Base-by-base conservation (phyloP, 1,140 invertebrate genomes). In the Eulimnadia texana region DNA sequence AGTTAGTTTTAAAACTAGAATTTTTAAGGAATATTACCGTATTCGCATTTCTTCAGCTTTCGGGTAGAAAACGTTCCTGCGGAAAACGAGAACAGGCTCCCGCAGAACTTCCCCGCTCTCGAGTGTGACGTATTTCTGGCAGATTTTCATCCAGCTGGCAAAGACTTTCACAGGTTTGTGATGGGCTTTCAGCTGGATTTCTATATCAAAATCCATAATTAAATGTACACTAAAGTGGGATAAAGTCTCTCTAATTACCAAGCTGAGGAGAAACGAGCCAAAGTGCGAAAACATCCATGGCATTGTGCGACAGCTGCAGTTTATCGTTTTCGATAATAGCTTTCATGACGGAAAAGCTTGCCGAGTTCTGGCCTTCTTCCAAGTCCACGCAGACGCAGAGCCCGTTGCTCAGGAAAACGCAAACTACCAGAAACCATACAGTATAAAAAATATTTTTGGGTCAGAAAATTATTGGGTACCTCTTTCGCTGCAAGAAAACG, bases 181-280 rank as follows among this genome's bases (percentile, higher is more conserved):
- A 57, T 57, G 55, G n/a, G 55, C 27, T 57, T 57, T 57, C 55
- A 57, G 55, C 20, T 57, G 55, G 27, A 57, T 33, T 57, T 57
- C 55, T 57, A 3, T n/a, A 22, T 19, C 23, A 56, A 25, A 27
- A 56, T 2, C 2, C 22, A 25, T 19, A 54, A 52, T 6, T 52
- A 20, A 52, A 52, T 22, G 51, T 6, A 9, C 10, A 52, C 23
- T 9, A 6, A 52, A 52, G 51, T 10, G 6, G 6, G 23, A n/a
- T n/a, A 9, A 19, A 52, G 19, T 52, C 23, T 52, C 9, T 19
- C 23, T 52, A 52, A 6, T 9, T 57, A 57, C 55, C 55, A 22
- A 57, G 22, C 33, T 57, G 27, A 11, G 55, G 55, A n/a, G 55
- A 57, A 1, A 57, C 33, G 27, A 57, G 27, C 55, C 55, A 57